Conservation (phyloP, 2,797 vertebrate species). For the Lagorchestes hirsutus region DNA sequence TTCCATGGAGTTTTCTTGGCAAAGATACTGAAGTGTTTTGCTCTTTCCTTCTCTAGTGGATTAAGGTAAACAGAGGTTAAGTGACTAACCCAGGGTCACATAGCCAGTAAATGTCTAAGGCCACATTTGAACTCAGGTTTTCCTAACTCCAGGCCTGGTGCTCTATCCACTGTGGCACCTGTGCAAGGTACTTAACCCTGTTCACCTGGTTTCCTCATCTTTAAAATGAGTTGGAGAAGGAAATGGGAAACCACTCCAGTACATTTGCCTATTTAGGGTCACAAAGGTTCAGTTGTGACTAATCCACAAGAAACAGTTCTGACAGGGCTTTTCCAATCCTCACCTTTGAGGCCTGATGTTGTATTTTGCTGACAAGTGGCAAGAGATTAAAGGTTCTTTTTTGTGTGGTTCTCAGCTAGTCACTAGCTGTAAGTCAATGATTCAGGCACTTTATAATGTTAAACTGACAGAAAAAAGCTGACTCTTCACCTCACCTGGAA, state of each 20-base stretch:
- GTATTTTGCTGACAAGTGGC: background rate
- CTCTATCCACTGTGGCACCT: background rate
- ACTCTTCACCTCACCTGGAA: background rate
- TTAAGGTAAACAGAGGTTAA: background rate
- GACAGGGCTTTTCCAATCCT: background rate
- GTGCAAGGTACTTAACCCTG: background rate
- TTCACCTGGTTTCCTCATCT: background rate
- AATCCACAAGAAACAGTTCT: background rate
- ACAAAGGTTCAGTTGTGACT: rapidly evolving
- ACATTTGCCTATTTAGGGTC: background rate
- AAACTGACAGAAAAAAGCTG: background rate
- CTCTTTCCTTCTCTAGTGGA: background rate
- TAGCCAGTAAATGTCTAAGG: background rate
- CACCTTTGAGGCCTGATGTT: background rate
- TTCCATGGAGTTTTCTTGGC: background rate
- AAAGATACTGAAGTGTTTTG: background rate
- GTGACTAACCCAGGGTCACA: background rate
- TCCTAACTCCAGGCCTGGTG: background rate
- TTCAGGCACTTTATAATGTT: background rate
- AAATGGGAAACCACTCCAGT: background rate
- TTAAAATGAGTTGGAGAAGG: background rate
- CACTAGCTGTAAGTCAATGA: background rate
- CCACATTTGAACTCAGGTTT: background rate
- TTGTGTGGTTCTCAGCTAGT: background rate
- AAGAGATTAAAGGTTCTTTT: background rate